Conservation (phyloP, 2,888 invertebrate genomes). For the Cryptocephalus primarius region DNA sequence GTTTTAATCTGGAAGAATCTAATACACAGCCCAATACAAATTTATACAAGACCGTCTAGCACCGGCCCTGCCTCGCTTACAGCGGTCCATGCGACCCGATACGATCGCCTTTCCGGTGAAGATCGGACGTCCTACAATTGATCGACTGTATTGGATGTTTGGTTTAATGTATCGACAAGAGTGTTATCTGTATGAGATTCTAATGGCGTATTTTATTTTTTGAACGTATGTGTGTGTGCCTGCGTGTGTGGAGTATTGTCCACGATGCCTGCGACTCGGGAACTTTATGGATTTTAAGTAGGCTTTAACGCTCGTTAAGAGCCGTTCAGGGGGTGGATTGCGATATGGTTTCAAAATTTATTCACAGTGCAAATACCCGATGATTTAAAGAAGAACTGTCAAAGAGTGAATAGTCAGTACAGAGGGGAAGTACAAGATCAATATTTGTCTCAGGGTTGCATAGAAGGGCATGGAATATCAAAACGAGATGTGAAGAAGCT, state of each 20-base stretch:
- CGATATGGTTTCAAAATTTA: no score
- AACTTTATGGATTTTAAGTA: background rate
- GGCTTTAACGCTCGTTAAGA: background rate
- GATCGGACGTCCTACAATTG: background rate
- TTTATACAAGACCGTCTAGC: slow-evolving; percentile 37
- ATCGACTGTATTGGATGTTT: background rate
- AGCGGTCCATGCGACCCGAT: slow-evolving; percentile 8
- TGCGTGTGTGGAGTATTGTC: background rate
- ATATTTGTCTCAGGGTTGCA: no score
- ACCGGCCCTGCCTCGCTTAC: slow-evolving; percentile 32
- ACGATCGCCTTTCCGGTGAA: background rate
- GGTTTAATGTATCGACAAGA: background rate
- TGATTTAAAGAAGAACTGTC: no score
- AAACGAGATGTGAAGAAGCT: no score
- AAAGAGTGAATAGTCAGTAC: no score
- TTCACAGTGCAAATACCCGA: no score
- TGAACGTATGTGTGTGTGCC: background rate
- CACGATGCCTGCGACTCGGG: background rate
- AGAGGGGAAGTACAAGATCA: no score
- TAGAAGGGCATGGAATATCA: no score
- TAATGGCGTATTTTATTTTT: background rate
- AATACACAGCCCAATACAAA: slow-evolving; percentile 37
- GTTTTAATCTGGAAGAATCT: slow-evolving; percentile 38
- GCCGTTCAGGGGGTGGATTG: no score
- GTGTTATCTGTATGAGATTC: background rate